Percentiles rank a stretch among this genome's conserved stretches.
These are phyloP conservation scores for Thera britannica DNA, from an alignment of 2,888 invertebrate genomes.

Conservation along the genomic window DNA sequence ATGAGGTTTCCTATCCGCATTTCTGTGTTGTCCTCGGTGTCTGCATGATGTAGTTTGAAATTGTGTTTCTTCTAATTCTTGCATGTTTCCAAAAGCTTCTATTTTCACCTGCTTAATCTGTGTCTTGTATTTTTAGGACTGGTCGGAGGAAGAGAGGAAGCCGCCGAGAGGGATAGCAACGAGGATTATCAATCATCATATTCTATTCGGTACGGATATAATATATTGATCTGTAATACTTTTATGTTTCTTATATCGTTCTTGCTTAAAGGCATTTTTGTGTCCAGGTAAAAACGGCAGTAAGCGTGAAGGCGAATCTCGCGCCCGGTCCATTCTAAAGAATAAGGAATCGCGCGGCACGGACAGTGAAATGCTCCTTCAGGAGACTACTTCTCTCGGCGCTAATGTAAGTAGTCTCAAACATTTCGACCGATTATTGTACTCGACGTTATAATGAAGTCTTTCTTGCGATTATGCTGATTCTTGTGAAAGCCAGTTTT, in stretches of 20 bases:
- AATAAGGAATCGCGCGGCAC: slow-evolving; percentile 82
- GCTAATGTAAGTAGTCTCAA: slow-evolving; percentile 65
- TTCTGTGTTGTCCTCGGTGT: slow-evolving; percentile 34
- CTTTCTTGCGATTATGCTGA: too few relatives aligned
- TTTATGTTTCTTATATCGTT: not conserved
- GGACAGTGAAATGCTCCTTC: slow-evolving; percentile 81
- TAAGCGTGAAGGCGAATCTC: slow-evolving; percentile 77
- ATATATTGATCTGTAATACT: not conserved
- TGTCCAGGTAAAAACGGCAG: slow-evolving; percentile 79
- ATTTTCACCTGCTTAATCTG: not conserved
- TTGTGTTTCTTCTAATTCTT: slow-evolving; percentile 7
- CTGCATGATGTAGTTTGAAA: slow-evolving; percentile 48
- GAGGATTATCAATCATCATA: slow-evolving; percentile 83
- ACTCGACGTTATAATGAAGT: too few relatives aligned
- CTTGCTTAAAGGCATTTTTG: not conserved
- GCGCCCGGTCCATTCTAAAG: slow-evolving; percentile 80
- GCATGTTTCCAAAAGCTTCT: slow-evolving; percentile 18
- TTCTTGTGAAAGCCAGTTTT: too few relatives aligned
- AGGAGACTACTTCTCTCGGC: slow-evolving; percentile 79
- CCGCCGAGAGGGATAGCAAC: slow-evolving; percentile 83
- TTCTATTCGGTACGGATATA: slow-evolving; percentile 72
- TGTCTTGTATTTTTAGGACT: slow-evolving; percentile 64
- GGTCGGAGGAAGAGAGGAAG: slow-evolving; percentile 81
- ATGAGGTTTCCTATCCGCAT: slow-evolving; percentile 29
- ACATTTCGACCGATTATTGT: too few relatives aligned